Percentiles rank a stretch among this genome's conserved stretches.
Conservation (phyloP, 2,113 vertebrate genomes). For the Eolophus roseicapilla region DNA sequence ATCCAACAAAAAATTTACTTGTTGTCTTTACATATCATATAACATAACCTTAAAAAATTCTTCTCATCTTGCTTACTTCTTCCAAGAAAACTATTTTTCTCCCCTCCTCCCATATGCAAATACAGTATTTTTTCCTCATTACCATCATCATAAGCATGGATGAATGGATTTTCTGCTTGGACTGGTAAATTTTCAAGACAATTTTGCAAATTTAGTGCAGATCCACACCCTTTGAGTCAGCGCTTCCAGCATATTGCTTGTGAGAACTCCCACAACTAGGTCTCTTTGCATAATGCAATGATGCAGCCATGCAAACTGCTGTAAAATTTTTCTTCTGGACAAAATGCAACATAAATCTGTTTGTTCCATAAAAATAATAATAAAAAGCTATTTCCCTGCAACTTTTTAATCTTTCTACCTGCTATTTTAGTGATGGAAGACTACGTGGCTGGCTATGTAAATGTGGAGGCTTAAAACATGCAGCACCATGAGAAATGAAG, state of each 20-base stretch:
- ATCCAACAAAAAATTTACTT: slow-evolving; percentile 26
- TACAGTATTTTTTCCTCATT: slow-evolving; percentile 35
- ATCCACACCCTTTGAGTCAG: slow-evolving; percentile 16
- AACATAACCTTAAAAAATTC: background rate
- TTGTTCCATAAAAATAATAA: background rate
- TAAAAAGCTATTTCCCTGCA: background rate
- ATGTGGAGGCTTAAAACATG: background rate
- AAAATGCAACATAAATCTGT: slow-evolving; percentile 22
- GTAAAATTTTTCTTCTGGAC: slow-evolving; percentile 22
- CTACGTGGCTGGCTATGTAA: background rate
- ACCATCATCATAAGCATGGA: slow-evolving; percentile 41
- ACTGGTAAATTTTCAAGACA: slow-evolving; percentile 65
- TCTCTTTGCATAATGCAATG: slow-evolving; percentile 50
- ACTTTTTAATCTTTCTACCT: background rate
- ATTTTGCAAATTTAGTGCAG: slow-evolving; percentile 64
- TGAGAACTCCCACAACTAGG: slow-evolving; percentile 42
- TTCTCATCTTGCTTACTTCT: background rate
- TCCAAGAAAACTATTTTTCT: slow-evolving; percentile 13
- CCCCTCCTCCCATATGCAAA: slow-evolving; percentile 6
- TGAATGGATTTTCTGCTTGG: slow-evolving; percentile 61
- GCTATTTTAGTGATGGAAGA: background rate
- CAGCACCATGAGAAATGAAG: background rate
- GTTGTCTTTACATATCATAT: slow-evolving; percentile 14
- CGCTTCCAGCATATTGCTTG: slow-evolving; percentile 33
- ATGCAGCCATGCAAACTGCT: slow-evolving; percentile 45